Percentiles rank a stretch among this genome's conserved stretches.
These are phyloP conservation scores for Criorhina ranunculi DNA, from an alignment of 2,888 invertebrate species.

Conservation along the genomic window DNA sequence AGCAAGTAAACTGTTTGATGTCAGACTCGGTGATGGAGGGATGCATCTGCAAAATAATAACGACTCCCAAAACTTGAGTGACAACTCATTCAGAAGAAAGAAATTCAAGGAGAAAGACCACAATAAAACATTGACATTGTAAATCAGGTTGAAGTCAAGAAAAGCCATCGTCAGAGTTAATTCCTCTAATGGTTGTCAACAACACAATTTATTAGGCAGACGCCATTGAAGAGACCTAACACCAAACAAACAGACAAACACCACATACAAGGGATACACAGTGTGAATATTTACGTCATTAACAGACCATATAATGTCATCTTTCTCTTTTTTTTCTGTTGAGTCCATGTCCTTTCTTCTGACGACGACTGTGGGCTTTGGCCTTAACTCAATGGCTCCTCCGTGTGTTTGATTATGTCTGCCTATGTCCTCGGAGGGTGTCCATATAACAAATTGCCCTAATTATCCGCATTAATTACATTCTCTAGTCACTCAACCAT, in stretches of 20 bases:
- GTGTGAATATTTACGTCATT: conserved; percentile 38
- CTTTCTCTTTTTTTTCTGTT: conserved; percentile 10
- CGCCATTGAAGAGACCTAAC: conserved; percentile 41
- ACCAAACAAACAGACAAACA: conserved; percentile 22
- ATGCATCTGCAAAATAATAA: not conserved
- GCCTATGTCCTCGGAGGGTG: conserved; percentile 19
- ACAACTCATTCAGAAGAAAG: conserved; percentile 1
- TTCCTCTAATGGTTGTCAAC: conserved; percentile 72
- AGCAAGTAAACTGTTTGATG: not conserved
- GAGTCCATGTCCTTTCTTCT: conserved; percentile 13
- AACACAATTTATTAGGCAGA: conserved; percentile 62
- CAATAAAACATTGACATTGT: not conserved
- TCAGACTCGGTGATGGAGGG: not conserved
- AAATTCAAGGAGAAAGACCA: not conserved
- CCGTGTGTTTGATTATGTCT: conserved; percentile 14
- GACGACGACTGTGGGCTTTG: not conserved
- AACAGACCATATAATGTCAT: conserved; percentile 33
- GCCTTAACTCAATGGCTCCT: not conserved
- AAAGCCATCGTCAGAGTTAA: conserved; percentile 58
- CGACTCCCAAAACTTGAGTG: conserved; percentile 8
- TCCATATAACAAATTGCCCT: conserved; percentile 57
- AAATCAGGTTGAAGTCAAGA: not conserved
- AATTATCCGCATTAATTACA: conserved; percentile 71
- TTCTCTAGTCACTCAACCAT: conserved; percentile 31
- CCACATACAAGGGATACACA: conserved; percentile 6